A percentile compares a stretch with the other conserved stretches of the same genome.
Evolutionary conservation across 2,888 invertebrate genomes (phyloP).

Genomic region (Cephus pygmeus): DNA sequence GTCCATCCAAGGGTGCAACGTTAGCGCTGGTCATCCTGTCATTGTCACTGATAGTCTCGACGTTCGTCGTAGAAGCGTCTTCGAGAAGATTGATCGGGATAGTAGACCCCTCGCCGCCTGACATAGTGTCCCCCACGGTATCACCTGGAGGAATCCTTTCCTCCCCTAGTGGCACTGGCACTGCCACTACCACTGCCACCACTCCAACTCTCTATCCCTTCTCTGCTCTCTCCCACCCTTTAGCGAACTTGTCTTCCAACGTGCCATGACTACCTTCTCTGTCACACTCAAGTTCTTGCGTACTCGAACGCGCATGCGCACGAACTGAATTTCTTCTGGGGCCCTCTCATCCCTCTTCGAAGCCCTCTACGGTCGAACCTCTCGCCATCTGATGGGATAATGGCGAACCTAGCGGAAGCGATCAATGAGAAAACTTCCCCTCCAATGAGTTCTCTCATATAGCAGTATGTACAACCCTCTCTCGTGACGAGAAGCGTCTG

Average conservation of each 20-base stretch:
- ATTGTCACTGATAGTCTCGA: constrained; percentile 42
- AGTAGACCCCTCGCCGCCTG: constrained; percentile 64
- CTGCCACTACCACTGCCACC: constrained; percentile 10
- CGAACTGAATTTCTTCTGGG: not conserved
- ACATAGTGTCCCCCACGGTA: constrained; percentile 52
- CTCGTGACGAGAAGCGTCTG: not conserved
- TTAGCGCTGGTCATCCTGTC: constrained; percentile 43
- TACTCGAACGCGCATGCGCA: not conserved
- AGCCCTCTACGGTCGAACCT: not conserved
- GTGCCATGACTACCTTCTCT: not conserved
- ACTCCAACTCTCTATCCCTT: constrained; percentile 11
- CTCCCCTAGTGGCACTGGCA: constrained; percentile 9
- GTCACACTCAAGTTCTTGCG: not conserved
- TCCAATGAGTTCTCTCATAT: not conserved
- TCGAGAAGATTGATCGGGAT: constrained; percentile 51
- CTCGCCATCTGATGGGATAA: constrained; percentile 40
- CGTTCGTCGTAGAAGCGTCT: constrained; percentile 33
- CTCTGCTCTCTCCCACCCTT: not conserved
- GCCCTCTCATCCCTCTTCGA: not conserved
- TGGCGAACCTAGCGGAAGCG: constrained; percentile 34
- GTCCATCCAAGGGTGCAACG: constrained; percentile 48
- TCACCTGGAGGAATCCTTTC: constrained; percentile 9
- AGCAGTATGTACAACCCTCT: not conserved
- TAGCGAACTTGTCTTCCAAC: not conserved
- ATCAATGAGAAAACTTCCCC: constrained; percentile 34